Percentiles rank a stretch among this genome's conserved stretches.
Conservation (phyloP, 2,888 invertebrate genomes). For the Melanophora roralis region DNA sequence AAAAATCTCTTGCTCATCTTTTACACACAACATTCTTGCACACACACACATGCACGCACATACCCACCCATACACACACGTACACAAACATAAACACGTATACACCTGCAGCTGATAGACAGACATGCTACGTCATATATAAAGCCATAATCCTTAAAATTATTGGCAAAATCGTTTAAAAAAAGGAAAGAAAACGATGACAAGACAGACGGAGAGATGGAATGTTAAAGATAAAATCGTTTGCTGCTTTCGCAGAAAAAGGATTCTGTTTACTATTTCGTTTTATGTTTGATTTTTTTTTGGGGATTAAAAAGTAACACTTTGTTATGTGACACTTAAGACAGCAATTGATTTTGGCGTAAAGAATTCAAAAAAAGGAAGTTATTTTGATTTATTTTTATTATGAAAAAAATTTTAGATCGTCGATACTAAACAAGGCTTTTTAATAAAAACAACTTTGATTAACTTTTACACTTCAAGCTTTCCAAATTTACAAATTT, state of each 20-base stretch:
- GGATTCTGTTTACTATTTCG: constrained; percentile 36
- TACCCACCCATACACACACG: neutral
- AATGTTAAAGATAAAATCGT: constrained; percentile 48
- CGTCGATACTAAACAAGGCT: no score
- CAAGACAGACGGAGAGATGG: constrained; percentile 50
- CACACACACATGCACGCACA: neutral
- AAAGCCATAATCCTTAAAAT: constrained; percentile 36
- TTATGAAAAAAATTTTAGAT: no score
- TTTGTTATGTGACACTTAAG: constrained; percentile 57
- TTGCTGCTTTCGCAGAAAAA: constrained; percentile 44
- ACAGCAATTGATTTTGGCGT: constrained; percentile 41
- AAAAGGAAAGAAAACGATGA: neutral
- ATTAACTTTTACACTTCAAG: no score
- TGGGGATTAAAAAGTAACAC: constrained; percentile 54
- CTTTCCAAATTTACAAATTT: no score
- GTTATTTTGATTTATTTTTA: no score
- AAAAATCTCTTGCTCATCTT: constrained; percentile 18
- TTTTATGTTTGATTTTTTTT: constrained; percentile 28
- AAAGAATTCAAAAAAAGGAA: constrained; percentile 13
- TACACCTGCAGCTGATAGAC: neutral
- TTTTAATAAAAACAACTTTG: no score
- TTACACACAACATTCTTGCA: neutral
- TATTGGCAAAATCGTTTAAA: constrained; percentile 5
- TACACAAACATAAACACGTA: neutral
- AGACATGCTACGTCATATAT: neutral